These are phyloP conservation scores for Paracentrotus lividus DNA, from an alignment of 53 echinoderm and acorn worm species.

Conservation along the genomic window DNA sequence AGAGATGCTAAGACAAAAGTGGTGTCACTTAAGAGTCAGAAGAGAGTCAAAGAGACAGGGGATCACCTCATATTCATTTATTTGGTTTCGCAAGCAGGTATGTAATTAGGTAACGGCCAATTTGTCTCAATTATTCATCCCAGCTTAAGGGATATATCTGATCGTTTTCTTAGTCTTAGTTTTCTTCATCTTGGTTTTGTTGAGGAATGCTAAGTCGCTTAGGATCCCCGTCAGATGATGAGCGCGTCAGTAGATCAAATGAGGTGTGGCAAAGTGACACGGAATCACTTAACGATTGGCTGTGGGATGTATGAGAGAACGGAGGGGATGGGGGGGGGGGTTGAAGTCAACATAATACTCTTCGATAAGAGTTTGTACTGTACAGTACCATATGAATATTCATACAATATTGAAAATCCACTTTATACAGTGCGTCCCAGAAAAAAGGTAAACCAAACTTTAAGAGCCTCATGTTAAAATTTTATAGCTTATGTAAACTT, in stretches of 20 bases:
- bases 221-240: constrained; percentile 42
- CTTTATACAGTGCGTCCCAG: no score
- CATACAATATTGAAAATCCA: no score
- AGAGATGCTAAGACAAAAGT: not conserved
- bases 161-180: constrained; percentile 20
- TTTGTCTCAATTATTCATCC: constrained; percentile 71
- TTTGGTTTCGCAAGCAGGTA: constrained; percentile 59
- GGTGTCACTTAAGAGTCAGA: no score
- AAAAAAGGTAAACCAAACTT: no score
- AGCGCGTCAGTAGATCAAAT: constrained; percentile 51
- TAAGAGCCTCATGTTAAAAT: no score
- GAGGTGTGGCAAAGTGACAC: constrained; percentile 67
- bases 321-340: not conserved
- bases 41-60: not conserved
- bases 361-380: no score
- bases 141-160: constrained; percentile 55
- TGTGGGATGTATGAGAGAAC: not conserved
- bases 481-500: no score
- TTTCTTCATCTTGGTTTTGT: not conserved
- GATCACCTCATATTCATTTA: constrained; percentile 59
- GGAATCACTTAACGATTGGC: constrained; percentile 61
- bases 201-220: constrained; percentile 65
- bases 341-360: no score
- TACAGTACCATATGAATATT: no score
- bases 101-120: constrained; percentile 71